Evolutionary conservation across 1,140 invertebrate genomes (phyloP).

Genomic region (Magallana angulata): DNA sequence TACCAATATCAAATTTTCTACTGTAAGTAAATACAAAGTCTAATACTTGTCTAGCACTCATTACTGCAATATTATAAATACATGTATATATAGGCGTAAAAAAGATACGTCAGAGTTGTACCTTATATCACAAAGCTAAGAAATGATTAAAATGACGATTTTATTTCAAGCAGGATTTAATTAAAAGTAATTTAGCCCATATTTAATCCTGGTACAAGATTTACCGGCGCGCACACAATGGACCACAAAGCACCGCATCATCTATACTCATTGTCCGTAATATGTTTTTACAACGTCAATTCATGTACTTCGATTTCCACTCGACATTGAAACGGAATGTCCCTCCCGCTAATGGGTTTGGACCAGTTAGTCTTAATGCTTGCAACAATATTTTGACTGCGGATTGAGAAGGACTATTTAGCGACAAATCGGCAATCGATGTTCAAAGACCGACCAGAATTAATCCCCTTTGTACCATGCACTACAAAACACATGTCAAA

Average conservation of each 20-base stretch:
- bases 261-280: slow-evolving; percentile 16
- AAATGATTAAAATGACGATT: too few species aligned
- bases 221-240: neutral
- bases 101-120: neutral
- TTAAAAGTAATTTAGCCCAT: slow-evolving; percentile 15
- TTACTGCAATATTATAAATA: too few species aligned
- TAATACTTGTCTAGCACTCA: neutral
- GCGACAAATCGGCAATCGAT: slow-evolving; percentile 34
- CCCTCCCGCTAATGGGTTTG: slow-evolving; percentile 25
- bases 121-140: neutral
- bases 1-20: too few species aligned
- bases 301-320: slow-evolving; percentile 30
- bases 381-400: slow-evolving; percentile 20
- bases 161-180: neutral
- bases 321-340: slow-evolving; percentile 26
- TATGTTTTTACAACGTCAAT: slow-evolving; percentile 26
- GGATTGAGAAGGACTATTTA: slow-evolving; percentile 22
- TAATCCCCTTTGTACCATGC: slow-evolving; percentile 19
- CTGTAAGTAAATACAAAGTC: neutral
- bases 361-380: slow-evolving; percentile 21
- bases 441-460: slow-evolving; percentile 15
- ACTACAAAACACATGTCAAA: slow-evolving; percentile 22
- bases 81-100: neutral
- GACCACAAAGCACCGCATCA: neutral
- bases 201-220: slow-evolving; percentile 3